Evolutionary conservation across 2,113 vertebrate species (phyloP).

Genomic region (Eulemur macaco): DNA sequence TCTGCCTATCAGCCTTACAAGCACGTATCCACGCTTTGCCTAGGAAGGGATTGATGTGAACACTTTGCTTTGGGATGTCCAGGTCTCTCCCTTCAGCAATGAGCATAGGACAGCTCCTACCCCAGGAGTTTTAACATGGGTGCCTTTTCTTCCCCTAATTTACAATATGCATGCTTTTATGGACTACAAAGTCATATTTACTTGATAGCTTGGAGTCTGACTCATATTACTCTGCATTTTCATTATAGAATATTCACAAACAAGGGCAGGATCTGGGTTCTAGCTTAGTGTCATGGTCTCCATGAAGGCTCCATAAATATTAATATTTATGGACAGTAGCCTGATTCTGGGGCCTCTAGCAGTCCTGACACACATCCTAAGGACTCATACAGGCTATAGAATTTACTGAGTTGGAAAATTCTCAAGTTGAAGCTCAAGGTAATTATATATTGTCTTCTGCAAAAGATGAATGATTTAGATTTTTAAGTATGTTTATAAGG

Average conservation of each 20-base stretch:
- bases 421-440: not conserved
- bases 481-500: not conserved
- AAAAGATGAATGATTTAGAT: not conserved
- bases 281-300: not conserved
- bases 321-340: not conserved
- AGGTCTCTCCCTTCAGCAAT: not conserved
- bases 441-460: not conserved
- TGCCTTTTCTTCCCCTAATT: not conserved
- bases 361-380: not conserved
- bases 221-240: not conserved
- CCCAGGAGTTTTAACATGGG: not conserved
- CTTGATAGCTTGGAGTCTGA: not conserved
- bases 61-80: not conserved
- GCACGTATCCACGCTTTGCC: not conserved
- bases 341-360: not conserved
- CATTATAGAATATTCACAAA: not conserved
- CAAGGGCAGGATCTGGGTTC: not conserved
- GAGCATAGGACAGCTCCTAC: not conserved
- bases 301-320: not conserved
- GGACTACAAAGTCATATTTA: not conserved
- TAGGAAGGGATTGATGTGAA: too few relatives aligned
- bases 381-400: not conserved
- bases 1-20: not conserved
- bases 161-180: not conserved
- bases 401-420: not conserved